These are phyloP conservation scores for Drosophila arizonae DNA, from an alignment of 1,140 invertebrate species.

Conservation along the genomic window DNA sequence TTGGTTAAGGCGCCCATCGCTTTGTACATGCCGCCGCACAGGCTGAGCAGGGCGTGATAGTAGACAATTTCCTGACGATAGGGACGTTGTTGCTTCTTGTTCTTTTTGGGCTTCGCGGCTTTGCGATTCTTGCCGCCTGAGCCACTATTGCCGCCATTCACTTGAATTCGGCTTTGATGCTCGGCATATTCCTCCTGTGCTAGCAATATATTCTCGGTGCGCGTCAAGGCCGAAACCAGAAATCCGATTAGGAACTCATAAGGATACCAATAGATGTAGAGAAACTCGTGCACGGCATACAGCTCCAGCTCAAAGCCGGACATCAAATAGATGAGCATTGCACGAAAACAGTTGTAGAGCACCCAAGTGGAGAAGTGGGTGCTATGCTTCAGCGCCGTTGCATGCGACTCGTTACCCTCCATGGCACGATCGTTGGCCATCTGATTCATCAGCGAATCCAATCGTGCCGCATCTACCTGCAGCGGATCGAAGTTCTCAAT, in stretches of 20 bases:
- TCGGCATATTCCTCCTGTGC: constrained; percentile 89
- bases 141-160: constrained; percentile 59
- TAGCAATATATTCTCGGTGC: constrained; percentile 92
- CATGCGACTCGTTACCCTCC: constrained; percentile 71
- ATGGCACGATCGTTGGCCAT: constrained; percentile 71
- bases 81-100: constrained; percentile 87
- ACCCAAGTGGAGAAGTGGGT: constrained; percentile 98
- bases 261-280: constrained; percentile 98
- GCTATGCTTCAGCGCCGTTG: constrained; percentile 85
- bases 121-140: constrained; percentile 85
- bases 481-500: constrained; percentile 93
- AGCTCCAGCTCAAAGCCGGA: constrained; percentile 97
- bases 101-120: constrained; percentile 89
- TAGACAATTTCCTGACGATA: constrained; percentile 92
- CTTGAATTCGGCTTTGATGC: constrained; percentile 83
- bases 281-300: constrained; percentile 98
- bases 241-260: constrained; percentile 98
- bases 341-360: constrained; percentile 95
- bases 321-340: constrained; percentile 98
- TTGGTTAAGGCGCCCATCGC: constrained; percentile 85
- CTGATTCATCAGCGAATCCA: constrained; percentile 92
- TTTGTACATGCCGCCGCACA: constrained; percentile 97
- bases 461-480: constrained; percentile 97
- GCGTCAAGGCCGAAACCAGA: constrained; percentile 93
- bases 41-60: constrained; percentile 95